Conservation (phyloP, 2,113 vertebrate species). For the Toxotes chatareus region DNA sequence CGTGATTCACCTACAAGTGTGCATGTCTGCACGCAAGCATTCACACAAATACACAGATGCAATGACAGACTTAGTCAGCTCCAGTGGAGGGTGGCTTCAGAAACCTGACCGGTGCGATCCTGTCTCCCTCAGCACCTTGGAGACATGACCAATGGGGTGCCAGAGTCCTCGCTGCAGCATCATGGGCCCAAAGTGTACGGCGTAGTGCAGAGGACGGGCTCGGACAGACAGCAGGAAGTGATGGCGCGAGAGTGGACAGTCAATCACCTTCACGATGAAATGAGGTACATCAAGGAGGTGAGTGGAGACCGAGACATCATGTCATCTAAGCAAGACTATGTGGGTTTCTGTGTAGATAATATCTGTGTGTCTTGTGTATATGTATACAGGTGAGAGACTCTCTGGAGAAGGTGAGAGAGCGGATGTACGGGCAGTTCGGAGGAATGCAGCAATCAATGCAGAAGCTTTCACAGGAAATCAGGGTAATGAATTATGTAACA, state of each 20-base stretch:
- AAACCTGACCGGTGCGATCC: constrained; percentile 79
- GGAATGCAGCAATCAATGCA: constrained; percentile 95
- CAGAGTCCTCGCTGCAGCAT: constrained; percentile 83
- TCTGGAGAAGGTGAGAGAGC: constrained; percentile 95
- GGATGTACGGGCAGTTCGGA: constrained; percentile 95
- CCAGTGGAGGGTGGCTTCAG: constrained; percentile 57
- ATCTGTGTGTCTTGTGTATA: constrained; percentile 23
- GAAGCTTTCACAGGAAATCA: constrained; percentile 91
- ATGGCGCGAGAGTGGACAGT: constrained; percentile 94
- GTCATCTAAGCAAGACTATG: neutral
- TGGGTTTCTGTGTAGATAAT: constrained; percentile 1
- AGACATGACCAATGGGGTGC: constrained; percentile 86
- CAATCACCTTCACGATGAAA: constrained; percentile 94
- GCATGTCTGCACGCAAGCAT: constrained; percentile 3
- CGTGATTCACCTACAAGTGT: constrained; percentile 19
- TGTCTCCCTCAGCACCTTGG: constrained; percentile 86
- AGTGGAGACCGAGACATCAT: constrained; percentile 71
- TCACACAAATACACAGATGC: constrained; percentile 21
- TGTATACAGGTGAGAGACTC: constrained; percentile 92
- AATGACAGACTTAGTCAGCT: constrained; percentile 10
- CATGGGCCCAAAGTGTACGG: constrained; percentile 90
- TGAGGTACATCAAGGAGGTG: constrained; percentile 97
- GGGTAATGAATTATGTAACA: constrained; percentile 79
- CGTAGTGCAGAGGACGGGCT: constrained; percentile 88
- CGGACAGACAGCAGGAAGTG: constrained; percentile 92